Base-by-base conservation (phyloP, 2,888 invertebrate species). In the Drosophila kambysellisi region DNA sequence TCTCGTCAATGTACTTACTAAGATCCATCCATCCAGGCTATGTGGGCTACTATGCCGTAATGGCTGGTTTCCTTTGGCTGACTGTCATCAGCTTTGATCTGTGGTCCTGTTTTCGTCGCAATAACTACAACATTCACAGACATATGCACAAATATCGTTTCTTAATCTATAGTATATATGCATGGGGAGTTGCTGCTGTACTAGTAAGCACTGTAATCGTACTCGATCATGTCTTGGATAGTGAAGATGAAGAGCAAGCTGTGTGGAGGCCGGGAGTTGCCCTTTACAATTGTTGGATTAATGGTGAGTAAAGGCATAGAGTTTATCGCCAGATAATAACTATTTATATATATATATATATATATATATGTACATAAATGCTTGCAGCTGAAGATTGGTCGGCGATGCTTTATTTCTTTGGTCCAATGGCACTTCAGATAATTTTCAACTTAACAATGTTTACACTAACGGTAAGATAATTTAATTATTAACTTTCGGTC, bases 21-120 rank as follows among this genome's bases (percentile, higher is more conserved):
- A 15, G 15, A 53, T 20, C 5, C 15, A n/a, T 50, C 7, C 11
- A 43, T 9, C 6, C 25, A 92, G 92, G 92, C 15, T 90, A 81
- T 37, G 7, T 81, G 11, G 84, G 89, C 53, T 95, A 96, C 92
- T 97, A 95, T 92, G 95, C 95, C 69, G 96, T 97, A 90, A 94
- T 97, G 93, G 95, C 96, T 32, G 96, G 96, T 76, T 97, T 97
- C 94, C 96, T 96, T 91, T 97, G 97, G 97, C 94, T 97, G 83
- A 97, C 96, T 90, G 95, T 97, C 15, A 97, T 97, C 95, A 97
- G 97, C 92, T 95, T 96, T 91, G 97, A 97, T 91, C 96, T 97
- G 85, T 97, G 96, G 96, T 95, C 96, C 94, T 81, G 80, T 59
- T 86, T 92, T 37, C 79, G 83, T 0, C 76, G 70, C 1, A 79